Evolutionary conservation across 2,888 invertebrate genomes (phyloP), one percentile per base, ranked within the genome.

Genomic region (Baccha elongata): DNA sequence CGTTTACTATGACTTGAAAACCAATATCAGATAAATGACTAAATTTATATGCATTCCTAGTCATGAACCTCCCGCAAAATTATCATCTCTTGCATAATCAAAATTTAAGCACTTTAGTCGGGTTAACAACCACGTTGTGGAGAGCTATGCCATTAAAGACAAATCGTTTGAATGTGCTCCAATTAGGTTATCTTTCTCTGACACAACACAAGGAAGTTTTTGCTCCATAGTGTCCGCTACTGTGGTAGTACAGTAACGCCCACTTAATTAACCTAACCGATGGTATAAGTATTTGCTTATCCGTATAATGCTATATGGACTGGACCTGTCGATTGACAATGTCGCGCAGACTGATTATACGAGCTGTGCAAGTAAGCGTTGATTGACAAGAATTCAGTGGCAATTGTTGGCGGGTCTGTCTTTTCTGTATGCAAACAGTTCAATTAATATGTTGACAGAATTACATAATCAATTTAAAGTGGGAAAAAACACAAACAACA

Each of bases 301-400:
- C n/a, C n/a, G n/a, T n/a, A n/a, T n/a, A n/a, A 11, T 42, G 42
- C 46, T 23, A 32, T 48, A 15, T 29, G 55, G 64, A 65, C 71
- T n/a, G n/a, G 67, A 75, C 74, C 75, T 81, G 81, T 69, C 71
- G 75, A 80, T 80, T 75, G 52, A 81, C 81, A 75, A 75, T 81
- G 65, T 81, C 75, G 75, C 67, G 62, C 48, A 60, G 69, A 74
- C 69, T 46, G 69, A 80, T 74, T 67, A 46, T 72, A 52, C 10
- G 35, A 15, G 17, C 42, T n/a, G 23, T 6, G 23, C 55, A n/a
- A 15, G n/a, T 37, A 17, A 60, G 42, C 65, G 81, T 65, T 75
- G 75, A 81, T 72, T 75, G 81, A 75, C 71, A 67, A 67, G 71
- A 81, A 81, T 81, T 60, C 81, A 71, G 81, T 81, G 60, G 81